phyloP scores from a whole-genome alignment of 2,113 vertebrate genomes.

The Geothlypis trichas region DNA sequence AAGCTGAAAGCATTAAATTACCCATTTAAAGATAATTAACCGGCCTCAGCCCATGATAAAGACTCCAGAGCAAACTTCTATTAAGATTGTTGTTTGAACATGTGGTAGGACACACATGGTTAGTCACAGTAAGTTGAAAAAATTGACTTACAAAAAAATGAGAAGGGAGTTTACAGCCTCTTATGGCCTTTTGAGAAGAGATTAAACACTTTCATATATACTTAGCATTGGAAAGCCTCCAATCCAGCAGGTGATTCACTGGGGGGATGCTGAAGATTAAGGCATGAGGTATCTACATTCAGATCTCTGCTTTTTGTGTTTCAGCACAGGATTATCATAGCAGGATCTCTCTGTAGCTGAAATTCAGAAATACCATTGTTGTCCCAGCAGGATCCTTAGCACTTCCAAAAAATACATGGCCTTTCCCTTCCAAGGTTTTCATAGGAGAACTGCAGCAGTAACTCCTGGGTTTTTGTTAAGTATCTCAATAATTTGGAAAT shows the following conservation, averaged over 20 bases:
- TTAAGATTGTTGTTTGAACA: conserved; percentile 25
- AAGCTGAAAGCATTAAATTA: conserved; percentile 20
- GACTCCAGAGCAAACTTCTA: not conserved
- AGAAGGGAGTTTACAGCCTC: not conserved
- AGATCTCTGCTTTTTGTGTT: conserved; percentile 17
- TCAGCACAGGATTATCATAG: not conserved
- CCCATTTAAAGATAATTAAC: conserved; percentile 25
- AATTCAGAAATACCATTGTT: not conserved
- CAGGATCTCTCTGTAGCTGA: not conserved
- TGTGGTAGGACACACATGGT: conserved; percentile 19
- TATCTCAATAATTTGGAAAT: not conserved
- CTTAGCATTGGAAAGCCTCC: not conserved
- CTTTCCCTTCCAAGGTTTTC: not conserved
- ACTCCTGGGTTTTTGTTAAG: not conserved
- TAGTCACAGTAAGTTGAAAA: not conserved
- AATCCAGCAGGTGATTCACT: not conserved
- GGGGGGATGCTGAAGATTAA: not conserved
- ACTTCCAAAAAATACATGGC: not conserved
- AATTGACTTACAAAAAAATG: not conserved
- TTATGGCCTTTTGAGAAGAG: not conserved
- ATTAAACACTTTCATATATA: not conserved
- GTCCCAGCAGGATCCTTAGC: not conserved
- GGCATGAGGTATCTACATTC: not conserved
- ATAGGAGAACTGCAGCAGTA: not conserved
- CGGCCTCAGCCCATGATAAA: not conserved